Conservation (phyloP, 2,113 vertebrate species). For the Poecilia latipinna region DNA sequence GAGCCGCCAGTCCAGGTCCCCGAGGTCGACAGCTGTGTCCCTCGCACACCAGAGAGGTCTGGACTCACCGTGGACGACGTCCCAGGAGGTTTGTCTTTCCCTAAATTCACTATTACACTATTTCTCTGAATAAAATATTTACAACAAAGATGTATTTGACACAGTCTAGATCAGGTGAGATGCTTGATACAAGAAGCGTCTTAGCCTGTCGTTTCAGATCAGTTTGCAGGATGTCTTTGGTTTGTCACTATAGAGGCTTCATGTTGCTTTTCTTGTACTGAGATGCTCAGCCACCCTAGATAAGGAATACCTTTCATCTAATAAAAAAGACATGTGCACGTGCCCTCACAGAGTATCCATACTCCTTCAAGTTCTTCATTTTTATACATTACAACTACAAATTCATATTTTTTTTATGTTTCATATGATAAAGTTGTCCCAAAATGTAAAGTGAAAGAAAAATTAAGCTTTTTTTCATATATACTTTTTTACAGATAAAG, state of each 20-base stretch:
- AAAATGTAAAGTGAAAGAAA: neutral
- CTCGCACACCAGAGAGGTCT: constrained; percentile 64
- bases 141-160: neutral
- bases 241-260: neutral
- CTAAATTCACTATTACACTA: neutral
- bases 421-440: neutral
- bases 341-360: neutral
- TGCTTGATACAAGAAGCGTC: neutral
- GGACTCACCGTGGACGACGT: constrained; percentile 89
- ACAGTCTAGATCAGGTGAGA: neutral
- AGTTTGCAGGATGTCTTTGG: neutral
- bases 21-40: constrained; percentile 89
- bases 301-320: neutral
- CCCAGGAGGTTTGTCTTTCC: constrained; percentile 77
- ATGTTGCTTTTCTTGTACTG: neutral
- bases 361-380: no score
- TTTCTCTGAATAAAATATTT: neutral
- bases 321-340: neutral
- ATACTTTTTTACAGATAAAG: neutral
- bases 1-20: constrained; percentile 88
- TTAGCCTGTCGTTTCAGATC: neutral
- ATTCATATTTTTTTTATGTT: no score
- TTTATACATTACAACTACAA: no score
- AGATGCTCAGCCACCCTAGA: neutral
- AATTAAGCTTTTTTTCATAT: neutral